Conservation (phyloP, 2,888 invertebrate species). For the Nowickia ferox region DNA sequence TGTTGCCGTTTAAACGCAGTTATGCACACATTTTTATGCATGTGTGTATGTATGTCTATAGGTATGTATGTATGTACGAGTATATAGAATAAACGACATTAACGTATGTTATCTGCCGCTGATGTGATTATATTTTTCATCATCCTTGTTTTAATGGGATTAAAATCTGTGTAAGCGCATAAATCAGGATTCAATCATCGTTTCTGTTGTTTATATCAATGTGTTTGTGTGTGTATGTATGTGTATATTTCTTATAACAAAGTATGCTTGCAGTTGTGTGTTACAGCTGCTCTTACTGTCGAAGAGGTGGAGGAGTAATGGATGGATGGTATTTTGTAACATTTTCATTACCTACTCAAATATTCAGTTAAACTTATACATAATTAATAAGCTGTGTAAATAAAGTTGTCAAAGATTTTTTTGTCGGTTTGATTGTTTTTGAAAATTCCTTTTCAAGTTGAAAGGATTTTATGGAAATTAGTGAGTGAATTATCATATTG, state of each 20-base stretch:
- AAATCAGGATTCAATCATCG: conserved; percentile 76
- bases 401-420: conserved; percentile 24
- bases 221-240: background rate
- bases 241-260: background rate
- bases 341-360: conserved; percentile 54
- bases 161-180: conserved; percentile 76
- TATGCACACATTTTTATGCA: no score
- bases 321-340: conserved; percentile 31
- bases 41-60: no score
- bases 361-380: conserved; percentile 61
- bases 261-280: background rate
- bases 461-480: background rate
- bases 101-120: conserved; percentile 70
- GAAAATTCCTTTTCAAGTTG: background rate
- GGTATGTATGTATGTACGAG: background rate
- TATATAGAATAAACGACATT: conserved; percentile 51
- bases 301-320: background rate
- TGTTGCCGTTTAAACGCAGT: background rate
- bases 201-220: conserved; percentile 55
- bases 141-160: conserved; percentile 74
- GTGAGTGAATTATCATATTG: background rate
- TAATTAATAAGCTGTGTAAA: conserved; percentile 53
- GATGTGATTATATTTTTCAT: conserved; percentile 72
- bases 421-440: conserved; percentile 24
- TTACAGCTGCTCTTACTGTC: background rate